These are phyloP conservation scores for Herpetotheres cachinnans DNA, from an alignment of 2,113 vertebrate species.

Conservation along the genomic window DNA sequence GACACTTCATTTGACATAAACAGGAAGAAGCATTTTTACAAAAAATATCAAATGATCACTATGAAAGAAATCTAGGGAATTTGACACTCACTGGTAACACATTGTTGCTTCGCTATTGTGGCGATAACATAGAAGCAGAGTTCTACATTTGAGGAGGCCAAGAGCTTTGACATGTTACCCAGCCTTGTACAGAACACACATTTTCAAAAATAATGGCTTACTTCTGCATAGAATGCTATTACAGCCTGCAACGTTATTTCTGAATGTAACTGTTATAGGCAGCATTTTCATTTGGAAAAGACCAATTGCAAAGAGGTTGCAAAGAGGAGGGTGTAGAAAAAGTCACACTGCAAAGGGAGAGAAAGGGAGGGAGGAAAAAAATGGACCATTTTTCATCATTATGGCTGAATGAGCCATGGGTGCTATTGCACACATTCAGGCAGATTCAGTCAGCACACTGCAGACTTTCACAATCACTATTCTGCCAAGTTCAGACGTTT, in stretches of 20 bases:
- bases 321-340: neutral
- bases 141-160: neutral
- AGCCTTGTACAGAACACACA: neutral
- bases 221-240: neutral
- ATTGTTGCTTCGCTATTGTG: neutral
- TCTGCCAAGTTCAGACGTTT: neutral
- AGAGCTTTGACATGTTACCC: neutral
- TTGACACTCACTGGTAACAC: neutral
- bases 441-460: neutral
- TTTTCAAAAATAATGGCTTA: slow-evolving; percentile 15
- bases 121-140: neutral
- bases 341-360: neutral
- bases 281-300: neutral
- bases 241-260: neutral
- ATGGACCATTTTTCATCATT: neutral
- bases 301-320: neutral
- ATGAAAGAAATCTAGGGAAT: neutral
- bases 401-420: neutral
- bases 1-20: neutral
- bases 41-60: neutral
- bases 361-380: neutral
- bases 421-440: neutral
- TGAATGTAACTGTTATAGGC: neutral
- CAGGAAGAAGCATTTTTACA: neutral
- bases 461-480: neutral